A percentile compares a stretch with the other conserved stretches of the same genome.
phyloP scores from a whole-genome alignment of 2,113 vertebrate species.

The Rhagologus leucostigma region DNA sequence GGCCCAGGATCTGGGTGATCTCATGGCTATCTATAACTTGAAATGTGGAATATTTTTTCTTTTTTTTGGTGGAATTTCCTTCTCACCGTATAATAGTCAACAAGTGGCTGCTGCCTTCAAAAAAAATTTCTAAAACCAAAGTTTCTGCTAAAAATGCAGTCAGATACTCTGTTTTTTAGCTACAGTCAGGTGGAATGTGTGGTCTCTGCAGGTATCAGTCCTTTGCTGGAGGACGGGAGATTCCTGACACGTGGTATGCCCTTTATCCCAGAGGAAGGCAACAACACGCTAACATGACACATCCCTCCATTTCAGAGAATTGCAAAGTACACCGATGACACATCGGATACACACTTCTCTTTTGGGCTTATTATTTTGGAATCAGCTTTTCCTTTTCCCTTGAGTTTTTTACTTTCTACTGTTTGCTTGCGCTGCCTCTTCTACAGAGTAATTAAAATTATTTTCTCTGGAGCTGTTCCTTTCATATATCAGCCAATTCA shows the following conservation, averaged over 20 bases:
- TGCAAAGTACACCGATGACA: background rate
- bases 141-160: background rate
- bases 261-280: slow-evolving; percentile 2
- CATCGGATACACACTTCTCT: background rate
- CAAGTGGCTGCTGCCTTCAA: background rate
- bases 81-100: background rate
- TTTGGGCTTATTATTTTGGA: background rate
- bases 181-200: background rate
- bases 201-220: background rate
- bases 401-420: slow-evolving; percentile 24
- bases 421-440: background rate
- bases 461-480: slow-evolving; percentile 23
- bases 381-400: slow-evolving; percentile 11
- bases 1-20: background rate
- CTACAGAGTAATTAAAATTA: background rate
- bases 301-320: background rate
- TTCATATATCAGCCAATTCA: background rate
- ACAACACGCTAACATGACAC: background rate
- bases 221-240: background rate
- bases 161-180: background rate
- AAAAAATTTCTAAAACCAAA: rapidly evolving
- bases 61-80: background rate
- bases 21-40: background rate
- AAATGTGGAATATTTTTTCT: background rate
- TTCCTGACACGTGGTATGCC: background rate